Base-by-base conservation (phyloP, 2,888 invertebrate species). In the Dioctria rufipes region DNA sequence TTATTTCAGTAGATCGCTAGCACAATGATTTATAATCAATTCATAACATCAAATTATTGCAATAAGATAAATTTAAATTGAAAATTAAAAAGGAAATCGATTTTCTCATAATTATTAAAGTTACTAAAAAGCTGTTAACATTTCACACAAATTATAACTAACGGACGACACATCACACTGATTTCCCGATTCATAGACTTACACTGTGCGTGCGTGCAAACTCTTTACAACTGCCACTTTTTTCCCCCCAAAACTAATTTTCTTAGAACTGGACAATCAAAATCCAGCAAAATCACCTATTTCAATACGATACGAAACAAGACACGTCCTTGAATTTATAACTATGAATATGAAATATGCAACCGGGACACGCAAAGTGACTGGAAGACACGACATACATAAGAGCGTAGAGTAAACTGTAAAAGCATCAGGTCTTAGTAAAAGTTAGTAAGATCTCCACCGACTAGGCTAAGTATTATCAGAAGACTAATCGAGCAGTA, bases 401-500 rank as follows among this genome's bases (percentile, higher is more conserved):
- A 25, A 25, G 25, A 25, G 25, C 25, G 25, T 25, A 25, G 25
- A 25, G 25, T 25, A 25, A 25, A 25, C 25, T 25, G 42, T 40
- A 39, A 39, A 39, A 51, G 37, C 4, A 13, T 11, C 60, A n/a
- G 3, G 5, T 60, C 60, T 11, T 5, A 25, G 54, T 11, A 25
- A 25, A 25, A 25, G 25, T 25, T 4, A 37, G 58, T n/a, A n/a
- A 11, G 58, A 54, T 58, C 73, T 42, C 54, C 25, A 25, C 25
- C 73, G 60, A 58, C 73, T 25, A 25, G 9, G 13, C 3, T 13
- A 60, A 42, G 58, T 73, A 40, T 60, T 73, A 73, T 69, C 69
- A 60, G 58, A 9, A 60, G 73, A 73, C 73, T 73, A 73, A 13
- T 73, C 73, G 42, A 60, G 54, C 73, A 37, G 13, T 43, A 73